A percentile compares a stretch with the other conserved stretches of the same genome.
These are phyloP conservation scores for Brachionus angularis DNA, from an alignment of 1,140 invertebrate genomes.

Conservation along the genomic window DNA sequence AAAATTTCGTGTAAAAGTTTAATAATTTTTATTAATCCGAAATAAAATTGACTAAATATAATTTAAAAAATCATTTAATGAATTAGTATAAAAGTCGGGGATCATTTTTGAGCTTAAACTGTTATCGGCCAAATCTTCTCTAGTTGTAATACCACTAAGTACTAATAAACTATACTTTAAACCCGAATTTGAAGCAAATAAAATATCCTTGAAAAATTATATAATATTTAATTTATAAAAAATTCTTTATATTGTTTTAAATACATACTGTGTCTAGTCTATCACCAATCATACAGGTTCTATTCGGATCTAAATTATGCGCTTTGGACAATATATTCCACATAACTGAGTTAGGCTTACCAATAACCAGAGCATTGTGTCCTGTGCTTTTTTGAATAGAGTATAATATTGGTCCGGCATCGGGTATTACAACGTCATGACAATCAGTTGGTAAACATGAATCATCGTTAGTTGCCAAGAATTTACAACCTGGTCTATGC, in stretches of 20 bases:
- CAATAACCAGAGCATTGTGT: conserved; percentile 74
- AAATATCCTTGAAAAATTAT: conserved; percentile 27
- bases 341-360: conserved; percentile 71
- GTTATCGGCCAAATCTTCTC: not conserved
- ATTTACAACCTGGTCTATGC: conserved; percentile 67
- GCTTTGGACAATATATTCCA: conserved; percentile 59
- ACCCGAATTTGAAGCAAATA: conserved; percentile 40
- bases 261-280: conserved; percentile 53
- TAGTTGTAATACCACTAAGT: conserved; percentile 4
- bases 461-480: conserved; percentile 89
- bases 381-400: conserved; percentile 75
- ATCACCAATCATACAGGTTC: conserved; percentile 90
- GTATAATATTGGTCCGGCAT: conserved; percentile 75
- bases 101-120: too few relatives aligned
- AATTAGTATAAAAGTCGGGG: not conserved
- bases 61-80: conserved; percentile 5
- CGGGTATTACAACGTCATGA: conserved; percentile 61
- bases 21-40: too few relatives aligned
- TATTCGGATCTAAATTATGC: conserved; percentile 68
- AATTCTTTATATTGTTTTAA: too few relatives aligned
- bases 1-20: too few relatives aligned
- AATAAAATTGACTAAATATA: too few relatives aligned
- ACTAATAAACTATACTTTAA: conserved; percentile 31
- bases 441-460: conserved; percentile 64
- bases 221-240: not conserved